Base-by-base conservation (phyloP, 2,113 vertebrate genomes). In the Strix uralensis region DNA sequence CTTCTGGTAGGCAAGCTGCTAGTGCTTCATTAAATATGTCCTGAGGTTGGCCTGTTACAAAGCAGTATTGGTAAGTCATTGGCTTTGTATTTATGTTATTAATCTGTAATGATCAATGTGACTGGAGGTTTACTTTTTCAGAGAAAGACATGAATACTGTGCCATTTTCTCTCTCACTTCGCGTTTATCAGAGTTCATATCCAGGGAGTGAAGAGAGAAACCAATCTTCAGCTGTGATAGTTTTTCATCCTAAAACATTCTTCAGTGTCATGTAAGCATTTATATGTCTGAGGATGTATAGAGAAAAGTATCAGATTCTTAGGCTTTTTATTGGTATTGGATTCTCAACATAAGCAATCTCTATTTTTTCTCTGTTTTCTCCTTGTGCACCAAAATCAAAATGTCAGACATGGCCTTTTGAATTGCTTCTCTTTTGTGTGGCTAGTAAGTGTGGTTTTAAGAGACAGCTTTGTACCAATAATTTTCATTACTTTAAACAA, bases 1-100 rank as follows among this genome's bases (percentile, higher is more conserved):
- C 73, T 87, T 88, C 74, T 84, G 65, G 36, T 69, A 55, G 78
- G 44, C 72, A 94, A 94, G 87, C 58, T 93, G 70, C 71, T 97
- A 83, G 88, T 93, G 88, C 63, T 84, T 97, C 70, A 69, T 92
- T 97, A 95, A 84, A 92, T 95, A 55, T 92, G 86, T 96, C 92
- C 91, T 59, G 84, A 84, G 84, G 86, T 88, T 88, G 69, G 59
- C 91, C 89, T 93, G 66, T 95, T 96, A 88, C 82, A 96, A 93
- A 96, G 88, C 65, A 92, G 32, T 73, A 74, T 46, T 94, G 69
- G 34, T 54, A 69, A 84, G 32, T 61, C 26, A 9, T 38, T 86
- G 71, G 54, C 62, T 79, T 88, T 87, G 51, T 70, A 34, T 61
- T 62, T 73, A 36, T 52, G 51, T 72, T 86, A 74, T 71, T 96